Base-by-base conservation (phyloP, 2,888 invertebrate species). In the Papilio gigon region DNA sequence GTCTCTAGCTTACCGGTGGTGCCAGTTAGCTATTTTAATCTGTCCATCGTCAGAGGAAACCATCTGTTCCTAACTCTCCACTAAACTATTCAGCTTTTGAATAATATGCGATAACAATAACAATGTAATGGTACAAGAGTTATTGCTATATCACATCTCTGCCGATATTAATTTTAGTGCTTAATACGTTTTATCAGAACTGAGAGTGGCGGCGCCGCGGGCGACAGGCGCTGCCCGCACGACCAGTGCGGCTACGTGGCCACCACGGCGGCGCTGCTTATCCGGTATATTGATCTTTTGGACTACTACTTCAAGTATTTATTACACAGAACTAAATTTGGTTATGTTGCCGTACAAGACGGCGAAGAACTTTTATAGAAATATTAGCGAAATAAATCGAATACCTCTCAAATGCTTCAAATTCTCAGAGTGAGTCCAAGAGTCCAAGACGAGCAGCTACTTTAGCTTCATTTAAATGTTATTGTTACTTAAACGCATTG, bases 231-330 rank as follows among this genome's bases (percentile, higher is more conserved):
- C 35, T 90, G 90, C 68, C 80, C 85, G 0, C 77, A 87, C 72
- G 83, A 81, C 1, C 80, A 83, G 35, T 90, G 90, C 71, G 71
- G 77, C 1, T 89, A 79, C 56, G 79, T 88, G 0, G 86, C 87
- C 0, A 75, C 83, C 1, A 83, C 81, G 47, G 71, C 80, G 0
- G 73, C 80, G n/a, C 87, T 85, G 67, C 80, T 89, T 9, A 76
- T 80, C n/a, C 87, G 82, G 90, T 90, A 77, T 67, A 67, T 44
- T 33, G n/a, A 25, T 35, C 22, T 33, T 42, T 37, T 64, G 50
- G 25, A 33, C 35, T 40, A 63, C 56, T 53, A 25, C 6, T 27
- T 53, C 56, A 12, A 25, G 4, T 30, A 22, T 27, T 67, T 2
- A 14, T 40, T 1, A 6, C 4, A 2, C 14, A 44, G 0, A 20